Evolutionary conservation across 2,113 vertebrate species (phyloP), one percentile per base, ranked within the genome.

Genomic region (Mugil cephalus): DNA sequence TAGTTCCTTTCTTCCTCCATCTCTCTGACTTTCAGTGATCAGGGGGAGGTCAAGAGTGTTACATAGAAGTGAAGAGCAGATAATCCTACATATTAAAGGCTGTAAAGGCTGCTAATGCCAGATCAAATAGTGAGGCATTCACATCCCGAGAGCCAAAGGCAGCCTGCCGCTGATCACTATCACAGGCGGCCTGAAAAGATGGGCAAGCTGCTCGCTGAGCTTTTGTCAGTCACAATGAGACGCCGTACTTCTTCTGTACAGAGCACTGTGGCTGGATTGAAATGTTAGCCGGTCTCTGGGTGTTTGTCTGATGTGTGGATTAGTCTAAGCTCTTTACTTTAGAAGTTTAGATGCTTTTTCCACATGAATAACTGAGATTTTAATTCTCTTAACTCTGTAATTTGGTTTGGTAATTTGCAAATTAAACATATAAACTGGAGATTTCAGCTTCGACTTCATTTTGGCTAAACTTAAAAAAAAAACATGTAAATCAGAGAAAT

Each of bases 21-120:
- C 77, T 64, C 42, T 35, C 40, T 40, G 51, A 64, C 65, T 80
- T 48, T n/a, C 18, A 14, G 45, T 62, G 70, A 80, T 76, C 79
- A 71, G 5, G 84, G 58, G 68, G 47, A 83, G 88, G 87, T 90
- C 84, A 91, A 89, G 88, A 86, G 80, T 6, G 72, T 73, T 81
- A 83, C 79, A 78, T 50, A 75, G 61, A 77, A 77, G 78, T 66
- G 79, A 85, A 69, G 79, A 83, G 72, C 68, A 82, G 88, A 90
- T 91, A 91, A 92, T 93, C 85, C 86, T 34, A 46, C 85, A 87
- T 80, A 92, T 90, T 92, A 91, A 90, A 85, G 84, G 77, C 84
- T 63, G 76, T 77, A 82, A 80, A 67, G 81, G 58, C 77, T 46
- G 77, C 82, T 91, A 90, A 92, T 87, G 69, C 84, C 75, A 86